Percentiles rank a stretch among this genome's conserved stretches.
Conservation (phyloP, 2,797 vertebrate genomes). For the Anolis apletophallus region DNA sequence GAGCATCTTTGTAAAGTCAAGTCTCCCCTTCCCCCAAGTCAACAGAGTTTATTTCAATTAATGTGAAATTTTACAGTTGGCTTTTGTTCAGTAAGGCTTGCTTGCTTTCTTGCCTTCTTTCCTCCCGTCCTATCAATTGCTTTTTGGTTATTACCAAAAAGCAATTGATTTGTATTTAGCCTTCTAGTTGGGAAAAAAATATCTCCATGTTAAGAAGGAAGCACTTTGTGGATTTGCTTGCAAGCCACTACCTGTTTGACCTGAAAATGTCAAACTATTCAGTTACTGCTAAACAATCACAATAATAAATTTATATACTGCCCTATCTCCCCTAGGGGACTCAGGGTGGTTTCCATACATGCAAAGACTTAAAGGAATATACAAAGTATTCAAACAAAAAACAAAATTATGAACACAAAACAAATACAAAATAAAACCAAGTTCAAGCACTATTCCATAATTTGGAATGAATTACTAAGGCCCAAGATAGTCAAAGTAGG, state of each 20-base stretch:
- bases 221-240: background rate
- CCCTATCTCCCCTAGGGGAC: too few species aligned
- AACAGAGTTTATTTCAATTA: conserved; percentile 59
- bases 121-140: conserved; percentile 33
- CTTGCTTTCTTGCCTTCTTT: conserved; percentile 25
- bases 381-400: too few species aligned
- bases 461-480: too few species aligned
- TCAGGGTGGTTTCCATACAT: too few species aligned
- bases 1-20: conserved; percentile 32
- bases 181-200: conserved; percentile 8
- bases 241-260: background rate
- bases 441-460: too few species aligned
- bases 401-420: too few species aligned
- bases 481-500: too few species aligned
- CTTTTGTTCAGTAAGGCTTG: conserved; percentile 35
- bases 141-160: conserved; percentile 43
- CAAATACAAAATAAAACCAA: too few species aligned
- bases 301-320: too few species aligned
- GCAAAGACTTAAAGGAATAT: too few species aligned
- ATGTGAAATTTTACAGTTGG: conserved; percentile 24
- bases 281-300: background rate
- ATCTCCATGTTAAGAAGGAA: background rate
- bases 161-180: too few species aligned
- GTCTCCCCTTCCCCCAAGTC: conserved; percentile 25
- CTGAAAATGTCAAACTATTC: background rate